phyloP scores from a whole-genome alignment of 2,113 vertebrate species.

The Labeo catla region DNA sequence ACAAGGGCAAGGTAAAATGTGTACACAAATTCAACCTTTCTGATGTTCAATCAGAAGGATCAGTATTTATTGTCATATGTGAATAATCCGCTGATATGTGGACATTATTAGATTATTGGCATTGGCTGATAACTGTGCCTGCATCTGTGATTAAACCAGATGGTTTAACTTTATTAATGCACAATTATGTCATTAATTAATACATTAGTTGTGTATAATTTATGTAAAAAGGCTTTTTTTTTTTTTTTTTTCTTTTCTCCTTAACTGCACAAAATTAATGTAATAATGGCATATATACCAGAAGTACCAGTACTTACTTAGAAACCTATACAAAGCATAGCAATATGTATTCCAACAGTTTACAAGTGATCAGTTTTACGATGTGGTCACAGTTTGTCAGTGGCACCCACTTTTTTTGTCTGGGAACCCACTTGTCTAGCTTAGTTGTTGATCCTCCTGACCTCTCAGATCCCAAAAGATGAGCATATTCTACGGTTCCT shows the following conservation, averaged over 20 bases:
- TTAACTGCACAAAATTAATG: not conserved
- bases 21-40: not conserved
- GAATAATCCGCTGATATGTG: not conserved
- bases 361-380: not conserved
- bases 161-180: too few species aligned
- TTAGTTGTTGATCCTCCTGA: not conserved
- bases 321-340: not conserved
- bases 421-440: not conserved
- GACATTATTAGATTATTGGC: not conserved
- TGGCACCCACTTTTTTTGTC: too few species aligned
- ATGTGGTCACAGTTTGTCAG: not conserved
- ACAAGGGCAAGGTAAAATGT: constrained; percentile 91
- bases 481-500: constrained; percentile 95
- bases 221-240: not conserved
- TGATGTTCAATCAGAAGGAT: not conserved
- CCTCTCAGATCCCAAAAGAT: constrained; percentile 89
- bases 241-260: not conserved
- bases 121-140: not conserved
- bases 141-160: too few species aligned
- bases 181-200: too few species aligned
- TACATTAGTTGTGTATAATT: too few species aligned
- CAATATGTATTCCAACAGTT: not conserved
- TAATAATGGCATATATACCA: not conserved
- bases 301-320: too few species aligned
- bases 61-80: not conserved